Evolutionary conservation across 1,140 invertebrate species (phyloP).

Genomic region (Riptortus pedestris): DNA sequence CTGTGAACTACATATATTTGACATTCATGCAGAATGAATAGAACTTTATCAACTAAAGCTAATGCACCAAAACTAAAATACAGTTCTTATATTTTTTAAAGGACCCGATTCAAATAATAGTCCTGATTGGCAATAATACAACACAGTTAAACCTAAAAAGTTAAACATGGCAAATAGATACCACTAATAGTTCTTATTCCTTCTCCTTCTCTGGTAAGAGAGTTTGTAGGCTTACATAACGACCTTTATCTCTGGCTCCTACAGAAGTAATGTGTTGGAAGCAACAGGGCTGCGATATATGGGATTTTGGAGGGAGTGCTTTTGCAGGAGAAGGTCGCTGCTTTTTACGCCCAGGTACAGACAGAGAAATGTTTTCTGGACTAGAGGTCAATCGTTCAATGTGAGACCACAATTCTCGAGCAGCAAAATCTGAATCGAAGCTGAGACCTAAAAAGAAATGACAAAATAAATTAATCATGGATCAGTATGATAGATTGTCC

Average conservation of each 20-base stretch:
- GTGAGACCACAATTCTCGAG: constrained; percentile 55
- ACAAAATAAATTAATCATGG: neutral
- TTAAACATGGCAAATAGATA: too few species aligned
- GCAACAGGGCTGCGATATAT: constrained; percentile 77
- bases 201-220: constrained; percentile 19
- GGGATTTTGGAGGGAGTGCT: constrained; percentile 58
- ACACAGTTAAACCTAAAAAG: too few species aligned
- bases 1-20: too few species aligned
- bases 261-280: constrained; percentile 78
- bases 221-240: constrained; percentile 22
- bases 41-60: too few species aligned
- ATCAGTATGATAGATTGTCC: too few species aligned
- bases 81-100: too few species aligned
- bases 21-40: too few species aligned
- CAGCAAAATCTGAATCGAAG: constrained; percentile 65
- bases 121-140: too few species aligned
- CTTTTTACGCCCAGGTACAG: constrained; percentile 49
- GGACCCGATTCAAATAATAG: too few species aligned
- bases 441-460: constrained; percentile 35
- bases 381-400: constrained; percentile 62
- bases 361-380: constrained; percentile 69
- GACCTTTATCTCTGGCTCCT: constrained; percentile 47
- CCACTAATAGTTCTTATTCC: too few species aligned
- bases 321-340: constrained; percentile 39
- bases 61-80: too few species aligned